Conservation (phyloP, 92 coral and sea anemone genomes). For the Blastomussa wellsi region DNA sequence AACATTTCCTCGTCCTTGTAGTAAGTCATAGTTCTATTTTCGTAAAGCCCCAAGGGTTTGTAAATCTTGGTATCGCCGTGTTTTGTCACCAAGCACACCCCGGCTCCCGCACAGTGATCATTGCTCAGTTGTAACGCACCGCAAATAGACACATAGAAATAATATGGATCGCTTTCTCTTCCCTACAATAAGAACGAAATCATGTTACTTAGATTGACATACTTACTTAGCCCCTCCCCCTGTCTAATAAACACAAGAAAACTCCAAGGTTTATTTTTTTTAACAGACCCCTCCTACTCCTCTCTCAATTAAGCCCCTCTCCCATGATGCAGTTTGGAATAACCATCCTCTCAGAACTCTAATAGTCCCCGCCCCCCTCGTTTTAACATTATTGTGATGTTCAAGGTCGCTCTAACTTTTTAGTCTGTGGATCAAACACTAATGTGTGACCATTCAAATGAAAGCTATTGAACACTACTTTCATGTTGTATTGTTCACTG, state of each 20-base stretch:
- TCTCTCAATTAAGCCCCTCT: no score
- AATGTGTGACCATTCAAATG: no score
- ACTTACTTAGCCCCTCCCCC: not conserved
- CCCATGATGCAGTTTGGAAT: no score
- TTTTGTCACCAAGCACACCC: conserved; percentile 45
- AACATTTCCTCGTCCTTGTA: conserved; percentile 68
- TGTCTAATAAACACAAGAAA: not conserved
- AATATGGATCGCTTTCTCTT: not conserved
- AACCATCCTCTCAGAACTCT: no score
- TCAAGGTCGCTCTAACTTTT: no score
- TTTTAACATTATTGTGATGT: no score
- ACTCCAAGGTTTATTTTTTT: not conserved
- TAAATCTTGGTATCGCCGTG: not conserved
- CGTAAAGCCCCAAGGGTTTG: conserved; percentile 37
- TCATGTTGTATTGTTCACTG: no score
- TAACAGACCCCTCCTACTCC: no score
- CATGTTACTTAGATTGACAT: not conserved
- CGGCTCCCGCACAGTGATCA: conserved; percentile 36
- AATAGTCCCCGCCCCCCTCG: no score
- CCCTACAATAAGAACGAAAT: not conserved
- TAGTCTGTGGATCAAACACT: no score
- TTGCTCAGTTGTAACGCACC: not conserved
- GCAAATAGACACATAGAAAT: conserved; percentile 46
- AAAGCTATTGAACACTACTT: no score
- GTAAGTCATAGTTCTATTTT: conserved; percentile 45